A percentile compares a stretch with the other conserved stretches of the same genome.
Evolutionary conservation across 2,888 invertebrate species (phyloP).

Genomic region (Aproaerema taeniolella): DNA sequence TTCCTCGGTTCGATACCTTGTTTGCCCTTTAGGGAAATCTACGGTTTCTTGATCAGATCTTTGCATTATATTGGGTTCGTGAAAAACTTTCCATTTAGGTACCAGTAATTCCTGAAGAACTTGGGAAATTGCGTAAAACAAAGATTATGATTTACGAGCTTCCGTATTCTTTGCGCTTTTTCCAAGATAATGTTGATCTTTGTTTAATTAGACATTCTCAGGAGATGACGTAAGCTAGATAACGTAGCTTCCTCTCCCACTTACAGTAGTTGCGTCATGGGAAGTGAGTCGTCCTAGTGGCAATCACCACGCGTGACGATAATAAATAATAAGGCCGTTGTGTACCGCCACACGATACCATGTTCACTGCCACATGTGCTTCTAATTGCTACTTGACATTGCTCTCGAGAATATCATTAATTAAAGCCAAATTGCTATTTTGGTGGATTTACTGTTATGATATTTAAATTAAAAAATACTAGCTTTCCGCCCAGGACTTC

Average conservation of each 20-base stretch:
- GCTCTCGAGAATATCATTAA: constrained; percentile 5
- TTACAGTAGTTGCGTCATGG: constrained; percentile 26
- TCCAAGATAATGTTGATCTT: too few species aligned
- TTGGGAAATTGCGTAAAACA: too few species aligned
- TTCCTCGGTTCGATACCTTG: neutral
- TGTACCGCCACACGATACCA: constrained; percentile 13
- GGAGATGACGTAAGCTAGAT: constrained; percentile 1
- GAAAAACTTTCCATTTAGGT: too few species aligned
- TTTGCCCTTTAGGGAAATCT: neutral
- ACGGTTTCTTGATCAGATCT: neutral
- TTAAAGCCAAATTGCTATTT: constrained; percentile 3
- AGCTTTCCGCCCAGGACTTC: too few species aligned
- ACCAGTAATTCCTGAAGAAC: too few species aligned
- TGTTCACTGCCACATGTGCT: constrained; percentile 9
- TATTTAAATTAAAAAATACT: too few species aligned
- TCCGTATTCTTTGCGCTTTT: too few species aligned
- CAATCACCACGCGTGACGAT: constrained; percentile 27
- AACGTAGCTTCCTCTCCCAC: constrained; percentile 9
- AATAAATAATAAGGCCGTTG: constrained; percentile 28
- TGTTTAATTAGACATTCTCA: neutral
- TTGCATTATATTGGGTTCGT: too few species aligned
- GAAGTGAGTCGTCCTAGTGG: constrained; percentile 22
- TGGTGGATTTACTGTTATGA: too few species aligned
- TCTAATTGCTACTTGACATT: neutral
- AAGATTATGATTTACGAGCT: too few species aligned